phyloP scores from a whole-genome alignment of 2,113 vertebrate genomes.

The Eira barbara region DNA sequence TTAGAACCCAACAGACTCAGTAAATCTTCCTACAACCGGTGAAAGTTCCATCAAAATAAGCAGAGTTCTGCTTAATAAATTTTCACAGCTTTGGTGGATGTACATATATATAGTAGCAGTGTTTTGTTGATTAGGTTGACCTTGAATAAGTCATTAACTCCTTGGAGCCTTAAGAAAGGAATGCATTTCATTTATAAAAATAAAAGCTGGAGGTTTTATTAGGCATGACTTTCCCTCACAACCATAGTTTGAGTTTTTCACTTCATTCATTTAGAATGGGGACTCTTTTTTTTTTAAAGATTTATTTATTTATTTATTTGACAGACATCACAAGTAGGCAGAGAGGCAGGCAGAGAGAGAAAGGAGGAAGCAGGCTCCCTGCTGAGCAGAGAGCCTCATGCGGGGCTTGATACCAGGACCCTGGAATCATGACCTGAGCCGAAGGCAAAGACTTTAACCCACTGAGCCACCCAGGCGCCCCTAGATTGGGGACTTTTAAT shows the following conservation, averaged over 20 bases:
- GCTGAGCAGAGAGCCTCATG: too few species aligned
- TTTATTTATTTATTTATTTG: too few species aligned
- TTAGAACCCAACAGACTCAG: not conserved
- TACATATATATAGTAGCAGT: not conserved
- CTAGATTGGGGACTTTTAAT: not conserved
- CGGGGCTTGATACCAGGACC: too few species aligned
- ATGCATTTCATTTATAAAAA: not conserved
- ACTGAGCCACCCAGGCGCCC: too few species aligned
- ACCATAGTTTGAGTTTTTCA: not conserved
- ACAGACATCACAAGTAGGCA: too few species aligned
- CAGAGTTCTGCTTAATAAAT: not conserved
- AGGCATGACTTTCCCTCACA: not conserved
- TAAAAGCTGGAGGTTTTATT: not conserved
- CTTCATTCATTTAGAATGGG: not conserved
- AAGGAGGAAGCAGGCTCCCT: too few species aligned
- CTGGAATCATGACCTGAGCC: too few species aligned
- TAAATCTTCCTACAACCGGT: not conserved
- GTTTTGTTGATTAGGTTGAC: not conserved
- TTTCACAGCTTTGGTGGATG: not conserved
- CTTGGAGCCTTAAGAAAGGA: not conserved
- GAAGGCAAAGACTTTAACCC: too few species aligned
- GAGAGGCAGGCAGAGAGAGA: too few species aligned
- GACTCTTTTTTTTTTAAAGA: not conserved
- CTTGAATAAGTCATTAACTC: not conserved
- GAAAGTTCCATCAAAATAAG: not conserved